Evolutionary conservation across 1,140 invertebrate species (phyloP).

Genomic region (Pemphigus obesinymphae): DNA sequence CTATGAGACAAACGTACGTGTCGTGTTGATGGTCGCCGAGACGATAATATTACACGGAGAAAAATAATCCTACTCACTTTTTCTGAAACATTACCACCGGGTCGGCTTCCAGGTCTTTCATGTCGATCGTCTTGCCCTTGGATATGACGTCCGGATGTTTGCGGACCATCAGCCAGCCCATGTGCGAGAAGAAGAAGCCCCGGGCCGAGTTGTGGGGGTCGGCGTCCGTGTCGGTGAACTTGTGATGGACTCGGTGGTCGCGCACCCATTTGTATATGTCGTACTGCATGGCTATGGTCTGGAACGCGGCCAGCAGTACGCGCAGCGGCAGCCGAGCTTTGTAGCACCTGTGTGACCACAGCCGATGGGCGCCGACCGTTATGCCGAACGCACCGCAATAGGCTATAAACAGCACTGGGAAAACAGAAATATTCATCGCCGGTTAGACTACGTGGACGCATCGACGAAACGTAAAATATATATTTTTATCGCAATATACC

Average conservation of each 20-base stretch:
- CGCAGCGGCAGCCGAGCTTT: slow-evolving; percentile 78
- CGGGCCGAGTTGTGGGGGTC: slow-evolving; percentile 71
- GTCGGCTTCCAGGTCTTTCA: slow-evolving; percentile 73
- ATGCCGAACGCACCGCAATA: slow-evolving; percentile 60
- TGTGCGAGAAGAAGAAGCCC: slow-evolving; percentile 89
- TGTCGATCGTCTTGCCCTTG: slow-evolving; percentile 74
- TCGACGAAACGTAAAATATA: no score
- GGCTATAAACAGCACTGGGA: neutral
- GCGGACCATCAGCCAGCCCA: slow-evolving; percentile 82
- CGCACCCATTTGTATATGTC: slow-evolving; percentile 71
- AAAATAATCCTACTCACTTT: no score
- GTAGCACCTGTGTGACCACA: slow-evolving; percentile 84
- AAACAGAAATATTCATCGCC: no score
- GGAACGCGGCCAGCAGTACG: slow-evolving; percentile 65
- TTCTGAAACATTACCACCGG: slow-evolving; percentile 64
- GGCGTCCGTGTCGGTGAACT: slow-evolving; percentile 85
- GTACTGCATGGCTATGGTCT: slow-evolving; percentile 77
- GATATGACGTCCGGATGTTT: slow-evolving; percentile 79
- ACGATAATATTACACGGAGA: no score
- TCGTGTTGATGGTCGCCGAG: no score
- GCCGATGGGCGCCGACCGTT: slow-evolving; percentile 81
- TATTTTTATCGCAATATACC: no score
- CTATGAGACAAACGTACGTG: no score
- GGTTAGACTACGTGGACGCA: no score
- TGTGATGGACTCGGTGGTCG: slow-evolving; percentile 87